Conservation (phyloP, 2,797 vertebrate genomes). For the Chiroxiphia lanceolata region DNA sequence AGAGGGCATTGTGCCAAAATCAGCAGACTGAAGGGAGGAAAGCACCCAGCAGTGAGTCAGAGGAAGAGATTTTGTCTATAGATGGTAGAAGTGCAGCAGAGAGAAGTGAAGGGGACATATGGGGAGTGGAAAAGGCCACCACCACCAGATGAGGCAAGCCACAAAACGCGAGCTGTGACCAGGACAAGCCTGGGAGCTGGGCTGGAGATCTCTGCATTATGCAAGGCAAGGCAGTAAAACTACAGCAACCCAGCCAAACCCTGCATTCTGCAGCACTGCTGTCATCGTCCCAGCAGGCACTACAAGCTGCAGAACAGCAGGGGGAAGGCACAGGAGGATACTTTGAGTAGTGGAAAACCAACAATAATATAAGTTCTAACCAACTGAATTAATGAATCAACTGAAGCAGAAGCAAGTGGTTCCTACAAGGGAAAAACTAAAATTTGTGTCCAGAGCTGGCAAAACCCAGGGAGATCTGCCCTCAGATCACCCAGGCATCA, state of each 20-base stretch:
- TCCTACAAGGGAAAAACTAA: background rate
- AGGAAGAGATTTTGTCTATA: slow-evolving; percentile 37
- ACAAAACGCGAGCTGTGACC: background rate
- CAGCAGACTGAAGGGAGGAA: background rate
- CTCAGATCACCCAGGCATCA: fast-evolving
- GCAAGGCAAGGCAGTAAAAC: background rate
- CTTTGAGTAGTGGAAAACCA: background rate
- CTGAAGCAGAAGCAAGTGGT: background rate
- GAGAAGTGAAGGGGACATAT: background rate
- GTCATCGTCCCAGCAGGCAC: background rate
- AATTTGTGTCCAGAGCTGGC: background rate
- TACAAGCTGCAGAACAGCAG: background rate
- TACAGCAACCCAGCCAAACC: background rate
- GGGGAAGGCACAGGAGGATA: background rate
- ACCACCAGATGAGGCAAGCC: background rate
- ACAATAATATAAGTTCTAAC: background rate
- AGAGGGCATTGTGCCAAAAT: background rate
- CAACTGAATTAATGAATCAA: background rate
- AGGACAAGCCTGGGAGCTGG: background rate
- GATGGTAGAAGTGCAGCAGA: background rate
- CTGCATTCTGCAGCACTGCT: slow-evolving; percentile 20
- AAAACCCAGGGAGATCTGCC: background rate
- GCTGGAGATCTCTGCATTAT: background rate
- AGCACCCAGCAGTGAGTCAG: background rate
- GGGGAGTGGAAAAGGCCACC: background rate